Evolutionary conservation across 1,140 invertebrate species (phyloP), one percentile per base, ranked within the genome.

Genomic region (Vanessa atalanta): DNA sequence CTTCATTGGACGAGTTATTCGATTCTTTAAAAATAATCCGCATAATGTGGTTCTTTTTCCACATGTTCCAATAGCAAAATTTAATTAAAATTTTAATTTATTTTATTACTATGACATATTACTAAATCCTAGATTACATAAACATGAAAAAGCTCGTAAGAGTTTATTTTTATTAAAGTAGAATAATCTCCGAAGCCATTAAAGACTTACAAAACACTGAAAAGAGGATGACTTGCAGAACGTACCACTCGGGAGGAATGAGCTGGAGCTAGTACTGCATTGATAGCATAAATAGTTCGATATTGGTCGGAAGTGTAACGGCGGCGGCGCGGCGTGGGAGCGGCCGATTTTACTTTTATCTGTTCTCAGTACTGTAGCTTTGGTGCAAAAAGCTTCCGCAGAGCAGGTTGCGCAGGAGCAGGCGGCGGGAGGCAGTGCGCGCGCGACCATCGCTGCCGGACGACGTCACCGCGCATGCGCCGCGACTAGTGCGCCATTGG

Each of bases 401-500:
- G 50, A 47, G 71, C 64, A 71, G 70, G 70, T 71, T 66, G 65
- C 60, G 47, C 57, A 57, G 68, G 68, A 61, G 68, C 47, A 23
- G 55, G 55, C 14, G 57, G 55, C 37, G 43, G 60, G 20, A 43
- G 78, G 64, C 79, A 84, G 83, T 89, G 82, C 77, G 83, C 85
- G 87, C 78, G 77, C 79, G 80, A 82, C 76, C 76, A 73, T 65
- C 85, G 82, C 73, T 75, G 47, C 65, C 63, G 75, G 57, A 26
- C 53, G 74, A 83, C 82, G 80, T 81, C 73, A 76, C 61, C 77
- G 74, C 77, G 78, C 60, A 72, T 57, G 67, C 47, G 50, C 69
- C 53, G 65, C 69, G 69, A 26, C 48, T 37, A 57, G 65, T 43
- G 66, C 72, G 75, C 57, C 71, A n/a, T 66, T 37, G 23, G 20